Base-by-base conservation (phyloP, 2,113 vertebrate species). In the Gymnocephalus cernua region DNA sequence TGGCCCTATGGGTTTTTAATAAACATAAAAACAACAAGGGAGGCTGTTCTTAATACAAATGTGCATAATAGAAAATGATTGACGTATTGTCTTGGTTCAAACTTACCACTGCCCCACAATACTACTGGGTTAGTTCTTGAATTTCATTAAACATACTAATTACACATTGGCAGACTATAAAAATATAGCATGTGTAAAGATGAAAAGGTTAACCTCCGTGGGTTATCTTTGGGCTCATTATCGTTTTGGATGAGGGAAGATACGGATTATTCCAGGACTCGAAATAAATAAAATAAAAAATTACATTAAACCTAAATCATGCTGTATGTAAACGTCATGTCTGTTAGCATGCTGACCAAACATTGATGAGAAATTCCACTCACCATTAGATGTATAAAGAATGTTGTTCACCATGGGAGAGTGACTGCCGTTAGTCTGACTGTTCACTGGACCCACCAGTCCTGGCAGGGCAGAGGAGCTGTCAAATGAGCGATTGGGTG, bases 401-500 rank as follows among this genome's bases (percentile, higher is more conserved):
- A 54, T 29, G 80, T 93, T 93, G 90, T 82, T 87, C 54, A 88
- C 32, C 84, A 82, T 51, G 3, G 89, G 45, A 11, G 88, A 44
- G 29, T 83, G 85, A 13, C 69, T 3, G 35, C 80, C 86, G 2
- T 92, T 70, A 12, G 61, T 78, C 27, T 65, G 90, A 58, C 86
- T 74, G 21, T 84, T 91, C 14, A 56, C 81, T 19, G 91, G 88
- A 75, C 88, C 88, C 85, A 86, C 23, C 29, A 59, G 68, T 6
- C 86, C 83, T 2, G 77, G 47, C 25, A 88, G 74, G 18, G 89
- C 91, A 5, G 87, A 66, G n/a, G 91, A 92, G 89, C 89, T 75
- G 83, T 96, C 95, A 35, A 94, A 94, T 1, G 94, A 95, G 84
- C 93, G 91, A 74, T 85, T 93, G 64, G 92, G 92, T 10, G 94